phyloP scores from a whole-genome alignment of 1,140 invertebrate species.

The Lasioglossum albipes region DNA sequence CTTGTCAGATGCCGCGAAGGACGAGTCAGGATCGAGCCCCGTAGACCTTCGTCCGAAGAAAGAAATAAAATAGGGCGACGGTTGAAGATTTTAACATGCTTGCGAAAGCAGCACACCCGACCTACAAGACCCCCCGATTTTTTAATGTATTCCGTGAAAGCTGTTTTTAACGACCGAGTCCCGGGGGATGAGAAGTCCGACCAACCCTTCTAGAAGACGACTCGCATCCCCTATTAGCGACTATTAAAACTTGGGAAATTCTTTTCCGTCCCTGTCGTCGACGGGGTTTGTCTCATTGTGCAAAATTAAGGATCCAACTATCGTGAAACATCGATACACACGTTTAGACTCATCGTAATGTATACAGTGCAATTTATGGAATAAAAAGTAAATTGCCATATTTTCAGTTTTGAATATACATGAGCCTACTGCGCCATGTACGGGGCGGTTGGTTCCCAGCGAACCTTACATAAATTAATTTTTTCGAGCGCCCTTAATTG shows the following conservation, averaged over 20 bases:
- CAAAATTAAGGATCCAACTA: too few relatives aligned
- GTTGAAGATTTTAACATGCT: conserved; percentile 63
- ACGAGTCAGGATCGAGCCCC: conserved; percentile 52
- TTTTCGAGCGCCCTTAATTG: too few relatives aligned
- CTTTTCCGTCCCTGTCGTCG: neutral
- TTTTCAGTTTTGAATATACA: too few relatives aligned
- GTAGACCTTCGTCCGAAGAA: conserved; percentile 37
- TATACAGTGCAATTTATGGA: too few relatives aligned
- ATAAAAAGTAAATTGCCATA: too few relatives aligned
- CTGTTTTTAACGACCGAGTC: conserved; percentile 56
- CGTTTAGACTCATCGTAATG: too few relatives aligned
- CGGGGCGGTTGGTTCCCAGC: too few relatives aligned
- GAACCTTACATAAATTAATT: too few relatives aligned
- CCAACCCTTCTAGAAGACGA: neutral
- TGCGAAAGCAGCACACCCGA: conserved; percentile 44
- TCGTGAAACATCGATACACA: too few relatives aligned
- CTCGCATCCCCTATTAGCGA: neutral
- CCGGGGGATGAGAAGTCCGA: neutral
- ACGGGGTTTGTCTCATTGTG: too few relatives aligned
- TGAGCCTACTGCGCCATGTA: too few relatives aligned
- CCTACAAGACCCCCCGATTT: conserved; percentile 23
- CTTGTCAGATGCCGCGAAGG: conserved; percentile 37
- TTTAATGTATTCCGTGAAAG: conserved; percentile 59
- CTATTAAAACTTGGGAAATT: neutral
- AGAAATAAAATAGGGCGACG: conserved; percentile 70